Evolutionary conservation across 2,888 invertebrate genomes (phyloP).

Genomic region (Mythimna lalbum): DNA sequence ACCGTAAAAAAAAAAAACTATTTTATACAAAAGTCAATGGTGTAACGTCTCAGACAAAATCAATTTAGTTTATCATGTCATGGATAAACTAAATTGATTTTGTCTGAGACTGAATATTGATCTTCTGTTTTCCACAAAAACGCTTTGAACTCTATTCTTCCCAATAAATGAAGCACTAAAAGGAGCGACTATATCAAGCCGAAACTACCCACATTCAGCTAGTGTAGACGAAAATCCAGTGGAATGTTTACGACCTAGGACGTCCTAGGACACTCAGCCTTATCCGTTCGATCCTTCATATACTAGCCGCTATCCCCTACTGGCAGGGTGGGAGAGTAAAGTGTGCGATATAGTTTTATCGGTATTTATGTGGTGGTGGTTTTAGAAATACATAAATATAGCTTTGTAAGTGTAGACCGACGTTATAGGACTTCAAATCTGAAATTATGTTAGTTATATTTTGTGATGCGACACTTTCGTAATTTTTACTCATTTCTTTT

Average conservation of each 20-base stretch:
- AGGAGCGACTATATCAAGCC: constrained; percentile 12
- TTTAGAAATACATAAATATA: constrained; percentile 13
- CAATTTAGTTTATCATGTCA: no score
- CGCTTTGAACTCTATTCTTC: not conserved
- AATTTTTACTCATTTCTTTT: no score
- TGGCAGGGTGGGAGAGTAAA: constrained; percentile 20
- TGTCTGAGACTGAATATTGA: no score
- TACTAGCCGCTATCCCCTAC: constrained; percentile 41
- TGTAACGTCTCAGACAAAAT: no score
- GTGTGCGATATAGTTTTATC: constrained; percentile 36
- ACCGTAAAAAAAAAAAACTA: no score
- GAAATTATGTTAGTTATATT: not conserved
- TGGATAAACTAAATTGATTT: no score
- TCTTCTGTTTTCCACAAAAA: not conserved
- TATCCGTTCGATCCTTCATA: constrained; percentile 35
- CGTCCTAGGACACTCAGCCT: constrained; percentile 26
- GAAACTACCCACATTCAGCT: constrained; percentile 15
- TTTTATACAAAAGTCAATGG: no score
- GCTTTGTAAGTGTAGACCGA: not conserved
- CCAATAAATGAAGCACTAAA: constrained; percentile 11
- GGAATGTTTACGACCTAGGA: constrained; percentile 51
- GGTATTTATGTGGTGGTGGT: not conserved
- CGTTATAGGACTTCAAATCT: not conserved
- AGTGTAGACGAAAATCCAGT: constrained; percentile 47
- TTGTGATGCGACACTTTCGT: not conserved